A percentile compares a stretch with the other conserved stretches of the same genome.
These are phyloP conservation scores for Heliconius himera DNA, from an alignment of 1,140 invertebrate species.

Conservation along the genomic window DNA sequence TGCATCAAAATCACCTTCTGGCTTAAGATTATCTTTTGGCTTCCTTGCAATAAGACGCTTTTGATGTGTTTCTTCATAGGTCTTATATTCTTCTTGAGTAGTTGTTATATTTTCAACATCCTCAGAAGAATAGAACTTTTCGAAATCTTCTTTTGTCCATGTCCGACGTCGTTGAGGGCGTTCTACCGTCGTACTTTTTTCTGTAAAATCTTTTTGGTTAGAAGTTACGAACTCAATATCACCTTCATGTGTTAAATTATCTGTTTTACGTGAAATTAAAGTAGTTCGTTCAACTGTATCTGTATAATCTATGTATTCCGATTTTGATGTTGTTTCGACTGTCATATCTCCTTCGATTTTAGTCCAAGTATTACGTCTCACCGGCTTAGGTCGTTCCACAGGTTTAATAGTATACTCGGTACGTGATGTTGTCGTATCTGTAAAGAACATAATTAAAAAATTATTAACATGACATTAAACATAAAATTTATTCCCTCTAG, in stretches of 20 bases:
- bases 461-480: neutral
- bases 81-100: conserved; percentile 83
- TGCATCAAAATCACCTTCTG: conserved; percentile 81
- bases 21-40: conserved; percentile 82
- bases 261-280: conserved; percentile 82
- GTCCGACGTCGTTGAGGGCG: conserved; percentile 83
- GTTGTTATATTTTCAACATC: conserved; percentile 80
- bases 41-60: conserved; percentile 36
- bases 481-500: too few species aligned
- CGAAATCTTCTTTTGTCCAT: conserved; percentile 87
- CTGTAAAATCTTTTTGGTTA: conserved; percentile 83
- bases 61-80: conserved; percentile 72
- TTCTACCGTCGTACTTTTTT: conserved; percentile 81
- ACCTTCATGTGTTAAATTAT: conserved; percentile 86
- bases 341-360: conserved; percentile 89
- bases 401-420: conserved; percentile 85
- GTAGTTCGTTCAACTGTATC: conserved; percentile 82
- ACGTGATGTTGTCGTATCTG: conserved; percentile 85
- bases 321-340: conserved; percentile 85
- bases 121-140: conserved; percentile 84
- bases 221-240: conserved; percentile 85
- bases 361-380: conserved; percentile 91
- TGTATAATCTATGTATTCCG: conserved; percentile 85
- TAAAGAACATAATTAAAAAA: conserved; percentile 49
- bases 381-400: conserved; percentile 85